These are phyloP conservation scores for Callospermophilus lateralis DNA, from an alignment of 2,113 vertebrate species.

Conservation along the genomic window DNA sequence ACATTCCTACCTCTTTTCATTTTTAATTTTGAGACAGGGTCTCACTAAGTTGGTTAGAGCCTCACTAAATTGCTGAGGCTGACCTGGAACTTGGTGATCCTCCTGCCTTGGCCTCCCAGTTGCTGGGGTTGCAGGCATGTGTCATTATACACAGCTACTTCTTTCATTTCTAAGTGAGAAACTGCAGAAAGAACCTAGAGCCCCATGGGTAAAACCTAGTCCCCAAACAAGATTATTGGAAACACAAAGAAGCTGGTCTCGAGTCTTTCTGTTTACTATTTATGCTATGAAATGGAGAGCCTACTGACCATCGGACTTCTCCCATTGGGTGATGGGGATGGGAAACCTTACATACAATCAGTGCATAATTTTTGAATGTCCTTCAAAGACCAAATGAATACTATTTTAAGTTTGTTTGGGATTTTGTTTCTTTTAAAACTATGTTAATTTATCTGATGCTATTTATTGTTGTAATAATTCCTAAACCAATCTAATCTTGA, in stretches of 20 bases:
- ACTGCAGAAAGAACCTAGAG: neutral
- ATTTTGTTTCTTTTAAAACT: constrained; percentile 58
- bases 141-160: neutral
- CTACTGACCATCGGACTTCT: neutral
- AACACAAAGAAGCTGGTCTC: neutral
- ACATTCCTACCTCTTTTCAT: too few relatives aligned
- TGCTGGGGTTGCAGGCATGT: too few relatives aligned
- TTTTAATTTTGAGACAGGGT: too few relatives aligned
- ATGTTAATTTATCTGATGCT: neutral
- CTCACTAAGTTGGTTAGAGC: too few relatives aligned
- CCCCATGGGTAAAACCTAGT: neutral
- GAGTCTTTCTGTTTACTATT: neutral
- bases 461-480: neutral
- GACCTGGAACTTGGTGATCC: too few relatives aligned
- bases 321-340: too few relatives aligned
- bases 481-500: neutral
- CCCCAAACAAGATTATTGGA: neutral
- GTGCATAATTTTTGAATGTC: neutral
- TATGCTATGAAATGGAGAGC: neutral
- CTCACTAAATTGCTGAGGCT: too few relatives aligned
- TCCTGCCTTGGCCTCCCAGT: too few relatives aligned
- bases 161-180: constrained; percentile 37
- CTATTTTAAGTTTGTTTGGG: neutral
- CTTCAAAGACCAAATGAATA: neutral
- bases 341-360: neutral